Percentiles rank a stretch among this genome's conserved stretches.
Conservation (phyloP, 2,888 invertebrate genomes). For the Macrosoma leucophasiata region DNA sequence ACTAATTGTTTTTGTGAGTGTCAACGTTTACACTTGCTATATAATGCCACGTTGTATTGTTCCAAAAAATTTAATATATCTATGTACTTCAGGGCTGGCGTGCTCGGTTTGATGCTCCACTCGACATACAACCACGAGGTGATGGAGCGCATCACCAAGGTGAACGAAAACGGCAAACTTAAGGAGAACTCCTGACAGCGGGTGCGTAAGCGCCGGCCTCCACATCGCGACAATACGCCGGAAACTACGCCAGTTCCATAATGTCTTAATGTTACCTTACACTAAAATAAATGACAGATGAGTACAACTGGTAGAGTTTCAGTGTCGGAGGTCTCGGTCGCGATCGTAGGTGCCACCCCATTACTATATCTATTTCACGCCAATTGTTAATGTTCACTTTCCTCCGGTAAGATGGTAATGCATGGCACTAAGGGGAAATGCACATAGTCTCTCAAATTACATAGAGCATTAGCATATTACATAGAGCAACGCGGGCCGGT, state of each 20-base stretch:
- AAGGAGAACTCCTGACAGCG: slow-evolving; percentile 55
- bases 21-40: too few relatives aligned
- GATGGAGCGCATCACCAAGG: slow-evolving; percentile 79
- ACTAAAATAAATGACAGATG: not conserved
- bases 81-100: slow-evolving; percentile 83
- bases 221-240: slow-evolving; percentile 22
- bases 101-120: slow-evolving; percentile 95
- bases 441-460: too few relatives aligned
- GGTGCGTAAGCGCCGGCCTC: slow-evolving; percentile 6
- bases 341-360: too few relatives aligned
- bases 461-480: too few relatives aligned
- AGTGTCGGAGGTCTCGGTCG: too few relatives aligned
- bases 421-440: too few relatives aligned
- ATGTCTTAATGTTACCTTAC: slow-evolving; percentile 2
- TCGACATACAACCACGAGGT: slow-evolving; percentile 96
- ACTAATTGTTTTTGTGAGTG: too few relatives aligned
- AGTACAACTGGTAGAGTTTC: slow-evolving; percentile 13
- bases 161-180: slow-evolving; percentile 54
- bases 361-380: too few relatives aligned
- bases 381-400: too few relatives aligned
- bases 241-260: slow-evolving; percentile 13
- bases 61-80: not conserved
- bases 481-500: too few relatives aligned
- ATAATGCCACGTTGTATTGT: too few relatives aligned
- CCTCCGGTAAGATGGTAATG: too few relatives aligned